Conservation (phyloP, 1,140 invertebrate species). For the Meloidogyne floridensis region DNA sequence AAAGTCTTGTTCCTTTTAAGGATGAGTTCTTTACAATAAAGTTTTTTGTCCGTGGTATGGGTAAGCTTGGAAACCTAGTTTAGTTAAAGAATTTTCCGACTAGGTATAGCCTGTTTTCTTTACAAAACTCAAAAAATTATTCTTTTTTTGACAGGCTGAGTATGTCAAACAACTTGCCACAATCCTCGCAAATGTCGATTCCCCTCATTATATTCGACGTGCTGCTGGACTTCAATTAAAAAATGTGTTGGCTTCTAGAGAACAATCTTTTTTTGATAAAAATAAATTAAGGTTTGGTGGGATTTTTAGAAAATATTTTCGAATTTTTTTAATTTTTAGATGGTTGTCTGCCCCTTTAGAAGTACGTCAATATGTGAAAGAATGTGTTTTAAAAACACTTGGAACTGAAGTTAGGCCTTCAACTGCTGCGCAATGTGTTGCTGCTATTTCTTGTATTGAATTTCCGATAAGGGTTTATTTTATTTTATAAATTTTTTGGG, state of each 20-base stretch:
- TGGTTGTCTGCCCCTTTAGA: slow-evolving; percentile 76
- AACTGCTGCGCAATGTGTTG: slow-evolving; percentile 96
- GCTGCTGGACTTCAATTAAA: slow-evolving; percentile 97
- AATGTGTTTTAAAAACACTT: slow-evolving; percentile 89
- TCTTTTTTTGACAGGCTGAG: slow-evolving; percentile 73
- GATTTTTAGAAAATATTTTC: not conserved
- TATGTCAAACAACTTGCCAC: slow-evolving; percentile 91
- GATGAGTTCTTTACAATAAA: too few relatives aligned
- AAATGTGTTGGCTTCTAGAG: slow-evolving; percentile 96
- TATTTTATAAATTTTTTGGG: slow-evolving; percentile 1
- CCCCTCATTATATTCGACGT: slow-evolving; percentile 89
- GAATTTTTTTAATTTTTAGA: slow-evolving; percentile 39
- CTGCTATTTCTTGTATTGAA: slow-evolving; percentile 94
- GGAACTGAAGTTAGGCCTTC: slow-evolving; percentile 93
- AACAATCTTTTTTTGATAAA: slow-evolving; percentile 77
- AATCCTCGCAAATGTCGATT: slow-evolving; percentile 82
- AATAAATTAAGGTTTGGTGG: slow-evolving; percentile 83
- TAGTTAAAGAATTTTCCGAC: not conserved
- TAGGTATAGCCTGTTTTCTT: not conserved
- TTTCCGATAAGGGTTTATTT: slow-evolving; percentile 73
- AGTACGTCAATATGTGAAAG: slow-evolving; percentile 84
- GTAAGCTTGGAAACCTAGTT: slow-evolving; percentile 61
- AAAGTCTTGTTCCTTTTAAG: too few relatives aligned
- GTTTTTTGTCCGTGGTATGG: too few relatives aligned
- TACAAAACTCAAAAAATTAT: too few relatives aligned